Percentiles rank a stretch among this genome's conserved stretches.
Evolutionary conservation across 2,113 vertebrate genomes (phyloP).

Genomic region (Pedionomus torquatus): DNA sequence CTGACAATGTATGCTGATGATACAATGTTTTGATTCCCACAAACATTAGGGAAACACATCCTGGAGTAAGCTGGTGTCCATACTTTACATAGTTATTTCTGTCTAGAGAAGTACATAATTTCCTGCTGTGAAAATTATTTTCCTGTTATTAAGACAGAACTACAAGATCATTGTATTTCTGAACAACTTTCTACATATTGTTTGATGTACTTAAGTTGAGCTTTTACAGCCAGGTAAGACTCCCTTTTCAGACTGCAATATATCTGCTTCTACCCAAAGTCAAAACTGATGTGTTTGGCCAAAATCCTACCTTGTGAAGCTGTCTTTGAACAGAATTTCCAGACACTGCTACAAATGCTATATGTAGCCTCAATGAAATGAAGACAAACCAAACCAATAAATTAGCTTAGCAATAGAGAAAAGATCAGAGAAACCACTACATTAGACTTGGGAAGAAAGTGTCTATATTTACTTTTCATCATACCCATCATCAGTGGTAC

Average conservation of each 20-base stretch:
- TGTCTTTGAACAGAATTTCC: neutral
- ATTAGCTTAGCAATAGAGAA: neutral
- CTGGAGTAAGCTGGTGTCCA: neutral
- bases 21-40: neutral
- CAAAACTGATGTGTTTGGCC: neutral
- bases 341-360: neutral
- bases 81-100: neutral
- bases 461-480: neutral
- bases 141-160: neutral
- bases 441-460: neutral
- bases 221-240: neutral
- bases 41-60: neutral
- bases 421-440: neutral
- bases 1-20: neutral
- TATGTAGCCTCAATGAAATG: neutral
- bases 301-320: neutral
- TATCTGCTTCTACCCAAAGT: neutral
- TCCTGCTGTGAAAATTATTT: neutral
- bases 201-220: neutral
- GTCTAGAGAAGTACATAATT: neutral
- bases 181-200: neutral
- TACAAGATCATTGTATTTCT: neutral
- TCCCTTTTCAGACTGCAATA: neutral
- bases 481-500: neutral
- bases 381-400: neutral